These are phyloP conservation scores for Gulo gulo DNA, from an alignment of 2,113 vertebrate species.

Conservation along the genomic window DNA sequence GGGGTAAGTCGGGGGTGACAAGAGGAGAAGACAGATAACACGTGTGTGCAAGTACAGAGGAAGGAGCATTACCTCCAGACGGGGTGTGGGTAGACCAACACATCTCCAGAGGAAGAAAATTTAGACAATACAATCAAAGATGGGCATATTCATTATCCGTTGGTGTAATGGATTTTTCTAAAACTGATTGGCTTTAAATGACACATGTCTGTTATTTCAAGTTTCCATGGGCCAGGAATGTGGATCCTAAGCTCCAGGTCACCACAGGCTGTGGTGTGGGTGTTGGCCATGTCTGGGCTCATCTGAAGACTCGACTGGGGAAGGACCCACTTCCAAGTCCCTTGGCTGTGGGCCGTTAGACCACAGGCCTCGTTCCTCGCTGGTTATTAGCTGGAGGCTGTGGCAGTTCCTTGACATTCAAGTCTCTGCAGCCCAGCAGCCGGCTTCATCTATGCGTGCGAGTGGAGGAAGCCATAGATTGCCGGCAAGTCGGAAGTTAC, in stretches of 20 bases:
- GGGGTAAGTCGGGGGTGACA: fast-evolving
- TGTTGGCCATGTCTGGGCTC: too few relatives aligned
- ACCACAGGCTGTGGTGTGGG: background rate
- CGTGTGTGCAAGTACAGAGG: background rate
- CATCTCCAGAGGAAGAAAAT: background rate
- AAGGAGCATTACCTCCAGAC: too few relatives aligned
- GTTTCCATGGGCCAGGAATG: background rate
- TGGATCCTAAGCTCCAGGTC: background rate
- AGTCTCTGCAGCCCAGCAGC: background rate
- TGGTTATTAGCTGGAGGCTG: background rate
- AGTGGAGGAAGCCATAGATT: fast-evolving
- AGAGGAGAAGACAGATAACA: background rate
- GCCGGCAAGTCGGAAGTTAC: background rate
- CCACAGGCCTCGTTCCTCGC: too few relatives aligned
- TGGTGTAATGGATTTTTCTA: too few relatives aligned
- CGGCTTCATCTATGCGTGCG: fast-evolving
- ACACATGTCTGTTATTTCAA: background rate
- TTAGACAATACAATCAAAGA: background rate
- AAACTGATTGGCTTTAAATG: background rate
- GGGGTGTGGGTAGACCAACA: background rate
- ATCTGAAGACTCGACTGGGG: too few relatives aligned
- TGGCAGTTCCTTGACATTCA: background rate
- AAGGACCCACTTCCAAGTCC: background rate
- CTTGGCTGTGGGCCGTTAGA: background rate
- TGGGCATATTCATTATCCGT: background rate